phyloP scores from a whole-genome alignment of 2,888 invertebrate genomes.

The Saturnia japonica region DNA sequence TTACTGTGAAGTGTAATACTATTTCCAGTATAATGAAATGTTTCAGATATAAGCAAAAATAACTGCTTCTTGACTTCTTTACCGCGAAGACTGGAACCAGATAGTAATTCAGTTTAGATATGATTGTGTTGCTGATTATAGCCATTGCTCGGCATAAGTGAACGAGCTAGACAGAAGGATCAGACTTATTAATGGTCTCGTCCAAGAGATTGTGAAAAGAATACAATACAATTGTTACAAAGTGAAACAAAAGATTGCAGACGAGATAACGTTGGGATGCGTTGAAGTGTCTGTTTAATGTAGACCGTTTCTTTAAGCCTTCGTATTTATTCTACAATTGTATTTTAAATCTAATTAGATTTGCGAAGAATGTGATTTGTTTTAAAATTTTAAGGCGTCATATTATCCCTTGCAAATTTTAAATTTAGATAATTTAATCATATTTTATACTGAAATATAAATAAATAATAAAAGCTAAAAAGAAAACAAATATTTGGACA shows the following conservation, averaged over 20 bases:
- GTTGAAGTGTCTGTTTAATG: not conserved
- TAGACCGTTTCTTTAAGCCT: not conserved
- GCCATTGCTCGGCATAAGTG: not conserved
- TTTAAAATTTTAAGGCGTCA: too few relatives aligned
- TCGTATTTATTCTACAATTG: not conserved
- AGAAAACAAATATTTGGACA: too few relatives aligned
- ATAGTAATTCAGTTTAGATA: not conserved
- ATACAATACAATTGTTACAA: conserved; percentile 4
- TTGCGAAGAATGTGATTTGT: too few relatives aligned
- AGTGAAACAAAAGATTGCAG: conserved; percentile 9
- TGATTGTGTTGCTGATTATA: not conserved
- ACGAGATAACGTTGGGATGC: not conserved
- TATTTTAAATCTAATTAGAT: not conserved
- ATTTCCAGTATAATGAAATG: too few relatives aligned
- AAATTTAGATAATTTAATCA: too few relatives aligned
- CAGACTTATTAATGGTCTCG: conserved; percentile 4
- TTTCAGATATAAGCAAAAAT: not conserved
- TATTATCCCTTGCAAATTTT: too few relatives aligned
- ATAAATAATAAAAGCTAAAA: too few relatives aligned
- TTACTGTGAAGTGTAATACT: too few relatives aligned
- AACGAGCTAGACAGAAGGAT: conserved; percentile 10
- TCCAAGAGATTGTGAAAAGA: not conserved
- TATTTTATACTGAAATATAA: too few relatives aligned
- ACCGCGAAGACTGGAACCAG: not conserved
- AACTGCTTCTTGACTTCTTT: not conserved